Percentiles rank a stretch among this genome's conserved stretches.
Evolutionary conservation across 2,888 invertebrate genomes (phyloP).

Genomic region (Lycophotia porphyrea): DNA sequence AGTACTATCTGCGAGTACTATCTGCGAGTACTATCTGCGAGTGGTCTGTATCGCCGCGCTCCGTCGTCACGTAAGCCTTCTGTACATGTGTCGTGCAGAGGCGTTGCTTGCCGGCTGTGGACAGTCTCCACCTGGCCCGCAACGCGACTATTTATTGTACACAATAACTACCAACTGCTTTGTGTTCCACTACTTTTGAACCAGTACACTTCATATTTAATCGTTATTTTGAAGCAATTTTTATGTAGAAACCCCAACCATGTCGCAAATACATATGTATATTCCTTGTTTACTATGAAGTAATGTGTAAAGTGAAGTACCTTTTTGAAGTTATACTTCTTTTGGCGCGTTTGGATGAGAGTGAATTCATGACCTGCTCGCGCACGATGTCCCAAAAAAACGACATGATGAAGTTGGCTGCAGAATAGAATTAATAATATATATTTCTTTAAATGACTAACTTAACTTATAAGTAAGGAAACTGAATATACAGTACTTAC

Average conservation of each 20-base stretch:
- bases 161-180: conserved; percentile 5
- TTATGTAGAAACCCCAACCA: not conserved
- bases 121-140: conserved; percentile 19
- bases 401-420: too few species aligned
- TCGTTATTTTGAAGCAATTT: not conserved
- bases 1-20: not conserved
- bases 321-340: too few species aligned
- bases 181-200: conserved; percentile 4
- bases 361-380: too few species aligned
- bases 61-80: not conserved
- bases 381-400: too few species aligned
- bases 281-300: not conserved
- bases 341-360: too few species aligned
- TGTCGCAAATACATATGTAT: not conserved
- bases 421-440: too few species aligned
- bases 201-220: not conserved
- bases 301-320: not conserved
- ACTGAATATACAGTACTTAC: too few species aligned
- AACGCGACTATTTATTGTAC: not conserved
- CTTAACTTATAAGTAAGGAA: too few species aligned
- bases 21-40: not conserved
- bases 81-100: not conserved
- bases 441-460: too few species aligned
- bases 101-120: conserved; percentile 1
- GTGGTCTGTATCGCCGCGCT: not conserved